Percentiles rank a stretch among this genome's conserved stretches.
phyloP scores from a whole-genome alignment of 2,888 invertebrate genomes.

The Plagodis pulveraria region DNA sequence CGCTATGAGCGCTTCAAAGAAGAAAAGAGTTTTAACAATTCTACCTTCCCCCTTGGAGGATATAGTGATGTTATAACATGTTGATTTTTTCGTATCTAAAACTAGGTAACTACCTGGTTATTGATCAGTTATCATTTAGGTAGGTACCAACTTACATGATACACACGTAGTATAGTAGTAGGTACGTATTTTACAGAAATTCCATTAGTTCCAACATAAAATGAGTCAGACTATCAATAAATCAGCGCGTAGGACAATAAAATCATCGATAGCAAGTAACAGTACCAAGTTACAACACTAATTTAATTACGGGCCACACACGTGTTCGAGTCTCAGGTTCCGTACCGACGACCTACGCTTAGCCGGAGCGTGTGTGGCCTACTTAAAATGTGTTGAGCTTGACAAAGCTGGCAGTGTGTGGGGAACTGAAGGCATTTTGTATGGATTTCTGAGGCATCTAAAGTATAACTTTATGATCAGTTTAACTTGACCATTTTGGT shows the following conservation, averaged over 20 bases:
- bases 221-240: conserved; percentile 9
- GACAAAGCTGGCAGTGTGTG: conserved; percentile 2
- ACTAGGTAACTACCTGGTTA: too few species aligned
- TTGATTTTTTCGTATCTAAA: too few species aligned
- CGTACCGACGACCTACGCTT: conserved; percentile 21
- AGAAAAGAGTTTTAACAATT: too few species aligned
- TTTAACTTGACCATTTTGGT: too few species aligned
- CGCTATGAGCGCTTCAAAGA: too few species aligned
- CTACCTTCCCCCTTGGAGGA: too few species aligned
- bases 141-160: too few species aligned
- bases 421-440: neutral
- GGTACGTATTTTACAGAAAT: neutral
- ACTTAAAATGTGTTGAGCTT: conserved; percentile 17
- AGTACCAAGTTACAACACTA: conserved; percentile 26
- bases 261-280: conserved; percentile 27
- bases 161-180: too few species aligned
- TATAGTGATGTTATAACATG: too few species aligned
- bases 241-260: conserved; percentile 25
- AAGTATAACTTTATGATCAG: too few species aligned
- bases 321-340: conserved; percentile 32
- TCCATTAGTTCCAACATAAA: neutral
- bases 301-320: conserved; percentile 36
- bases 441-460: too few species aligned
- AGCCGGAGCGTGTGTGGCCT: conserved; percentile 33
- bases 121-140: too few species aligned